A percentile compares a stretch with the other conserved stretches of the same genome.
Evolutionary conservation across 2,113 vertebrate genomes (phyloP).

Genomic region (Psammodynastes pulverulentus): DNA sequence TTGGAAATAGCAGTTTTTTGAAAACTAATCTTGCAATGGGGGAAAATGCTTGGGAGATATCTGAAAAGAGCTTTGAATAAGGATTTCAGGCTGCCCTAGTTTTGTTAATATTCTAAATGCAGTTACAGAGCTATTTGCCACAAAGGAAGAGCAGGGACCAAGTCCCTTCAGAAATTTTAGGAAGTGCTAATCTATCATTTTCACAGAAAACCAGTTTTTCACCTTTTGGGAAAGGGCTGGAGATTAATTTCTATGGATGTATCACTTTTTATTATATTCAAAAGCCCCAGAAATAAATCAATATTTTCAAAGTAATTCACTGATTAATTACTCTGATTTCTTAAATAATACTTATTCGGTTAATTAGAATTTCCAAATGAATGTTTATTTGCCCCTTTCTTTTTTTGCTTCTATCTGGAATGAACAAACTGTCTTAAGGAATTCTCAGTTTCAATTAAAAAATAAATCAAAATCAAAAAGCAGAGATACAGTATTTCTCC

Average conservation of each 20-base stretch:
- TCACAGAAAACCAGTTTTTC: background rate
- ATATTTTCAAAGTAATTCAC: background rate
- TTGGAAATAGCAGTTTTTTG: background rate
- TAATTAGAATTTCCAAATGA: constrained; percentile 34
- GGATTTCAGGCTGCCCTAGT: background rate
- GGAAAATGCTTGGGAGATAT: background rate
- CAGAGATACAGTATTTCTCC: background rate
- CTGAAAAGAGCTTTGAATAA: background rate
- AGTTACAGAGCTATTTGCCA: background rate
- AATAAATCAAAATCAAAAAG: background rate
- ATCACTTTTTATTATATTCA: background rate
- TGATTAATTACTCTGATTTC: constrained; percentile 39
- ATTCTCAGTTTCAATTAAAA: constrained; percentile 2
- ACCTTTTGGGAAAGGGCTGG: background rate
- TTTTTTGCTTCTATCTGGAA: background rate
- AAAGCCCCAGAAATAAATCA: background rate
- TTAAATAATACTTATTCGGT: constrained; percentile 28
- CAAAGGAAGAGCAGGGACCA: background rate
- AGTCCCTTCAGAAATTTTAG: background rate
- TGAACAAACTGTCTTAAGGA: background rate
- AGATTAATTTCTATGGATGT: constrained; percentile 9
- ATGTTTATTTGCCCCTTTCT: constrained; percentile 12
- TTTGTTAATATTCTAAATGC: background rate
- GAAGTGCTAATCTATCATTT: background rate
- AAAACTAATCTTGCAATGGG: background rate